Evolutionary conservation across 2,797 vertebrate genomes (phyloP), one percentile per base, ranked within the genome.

Genomic region (Argentina silus): DNA sequence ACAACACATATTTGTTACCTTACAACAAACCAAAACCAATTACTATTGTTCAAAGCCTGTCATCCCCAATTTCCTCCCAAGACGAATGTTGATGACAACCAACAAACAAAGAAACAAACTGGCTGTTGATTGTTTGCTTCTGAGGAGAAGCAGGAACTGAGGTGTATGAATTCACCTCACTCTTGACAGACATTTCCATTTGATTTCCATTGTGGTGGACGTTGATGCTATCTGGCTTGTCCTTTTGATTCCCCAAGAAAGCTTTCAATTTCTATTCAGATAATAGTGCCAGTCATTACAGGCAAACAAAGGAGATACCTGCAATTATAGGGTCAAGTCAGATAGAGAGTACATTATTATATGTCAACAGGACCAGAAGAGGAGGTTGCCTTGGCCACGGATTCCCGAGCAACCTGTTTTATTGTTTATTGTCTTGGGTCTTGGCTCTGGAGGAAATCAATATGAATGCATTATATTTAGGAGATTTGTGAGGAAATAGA

Each of bases 361-460:
- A 55, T 55, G 61, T 65, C 74, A 70, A 62, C 48, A 53, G 68
- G 59, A 51, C 53, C n/a, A 45, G 61, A 43, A 19, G 7, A 57
- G 45, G 43, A 64, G 53, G 43, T 65, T 70, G 51, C 61, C 44
- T 43, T 59, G 21, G 44, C 61, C 61, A 50, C 65, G 53, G 14
- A 65, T 48, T 57, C 68, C 45, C 51, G 65, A 27, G 17, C 67
- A 74, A 55, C 74, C 74, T 65, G 60, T 75, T 15, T 70, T 21
- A 43, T 59, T 70, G 36, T n/a, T n/a, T 45, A 65, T 57, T 53
- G 45, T 45, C 63, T 65, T 23, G 64, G 44, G 17, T 60, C 56
- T 15, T 50, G 62, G 55, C 21, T 61, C 44, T 43, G 15, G 66
- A 60, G 62, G 47, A 19, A 43, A 70, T 76, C 74, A 67, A 76